Percentiles rank a stretch among this genome's conserved stretches.
These are phyloP conservation scores for Trissoscelio sp. DNA, from an alignment of 2,888 invertebrate genomes.

Conservation along the genomic window DNA sequence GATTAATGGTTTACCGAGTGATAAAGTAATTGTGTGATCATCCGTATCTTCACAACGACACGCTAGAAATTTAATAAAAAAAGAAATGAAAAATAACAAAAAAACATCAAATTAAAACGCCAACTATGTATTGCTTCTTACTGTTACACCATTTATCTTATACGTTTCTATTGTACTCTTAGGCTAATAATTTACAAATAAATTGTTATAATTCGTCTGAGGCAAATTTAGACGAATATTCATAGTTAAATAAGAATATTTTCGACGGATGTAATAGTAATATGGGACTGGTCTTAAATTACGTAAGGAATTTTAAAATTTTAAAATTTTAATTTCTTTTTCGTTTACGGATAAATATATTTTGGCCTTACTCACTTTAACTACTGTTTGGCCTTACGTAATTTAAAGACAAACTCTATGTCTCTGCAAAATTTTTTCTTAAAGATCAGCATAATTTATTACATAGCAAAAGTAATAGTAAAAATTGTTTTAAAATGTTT, in stretches of 20 bases:
- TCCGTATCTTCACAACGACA: slow-evolving; percentile 28
- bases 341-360: no score
- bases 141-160: slow-evolving; percentile 39
- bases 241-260: slow-evolving; percentile 21
- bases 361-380: no score
- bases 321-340: no score
- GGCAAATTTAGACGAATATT: slow-evolving; percentile 18
- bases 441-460: not conserved
- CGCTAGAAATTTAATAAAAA: slow-evolving; percentile 31
- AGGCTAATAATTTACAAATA: slow-evolving; percentile 16
- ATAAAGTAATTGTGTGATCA: slow-evolving; percentile 6
- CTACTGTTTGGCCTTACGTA: no score
- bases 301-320: no score
- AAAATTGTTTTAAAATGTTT: no score
- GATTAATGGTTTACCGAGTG: slow-evolving; percentile 12
- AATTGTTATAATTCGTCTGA: slow-evolving; percentile 32
- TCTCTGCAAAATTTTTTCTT: not conserved
- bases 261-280: slow-evolving; percentile 1
- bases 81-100: not conserved
- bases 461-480: no score
- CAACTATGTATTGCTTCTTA: slow-evolving; percentile 48
- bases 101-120: slow-evolving; percentile 48
- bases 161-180: slow-evolving; percentile 50
- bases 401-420: no score
- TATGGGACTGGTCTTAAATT: no score